Evolutionary conservation across 2,888 invertebrate genomes (phyloP).

Genomic region (Tenthredo amoena): DNA sequence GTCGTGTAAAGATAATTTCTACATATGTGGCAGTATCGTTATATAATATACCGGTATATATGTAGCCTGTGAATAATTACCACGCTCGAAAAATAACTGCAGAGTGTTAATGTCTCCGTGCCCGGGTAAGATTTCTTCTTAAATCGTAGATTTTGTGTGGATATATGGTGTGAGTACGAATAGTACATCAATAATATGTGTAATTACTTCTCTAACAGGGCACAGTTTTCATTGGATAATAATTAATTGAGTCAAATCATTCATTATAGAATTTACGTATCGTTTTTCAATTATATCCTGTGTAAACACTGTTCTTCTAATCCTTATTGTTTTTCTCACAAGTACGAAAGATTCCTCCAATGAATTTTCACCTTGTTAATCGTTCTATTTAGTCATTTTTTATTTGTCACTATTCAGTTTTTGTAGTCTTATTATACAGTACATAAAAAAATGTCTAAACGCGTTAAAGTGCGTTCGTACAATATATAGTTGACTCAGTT

Average conservation of each 20-base stretch:
- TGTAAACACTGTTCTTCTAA: not conserved
- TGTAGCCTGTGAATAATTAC: slow-evolving; percentile 9
- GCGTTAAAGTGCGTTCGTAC: not conserved
- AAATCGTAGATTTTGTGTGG: not conserved
- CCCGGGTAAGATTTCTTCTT: not conserved
- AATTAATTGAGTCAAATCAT: not conserved
- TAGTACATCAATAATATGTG: not conserved
- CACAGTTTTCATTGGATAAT: not conserved
- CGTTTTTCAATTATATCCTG: not conserved
- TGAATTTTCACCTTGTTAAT: not conserved
- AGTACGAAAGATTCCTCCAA: not conserved
- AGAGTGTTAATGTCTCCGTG: not conserved
- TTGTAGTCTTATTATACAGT: not conserved
- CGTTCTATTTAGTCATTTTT: not conserved
- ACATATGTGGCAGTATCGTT: slow-evolving; percentile 36
- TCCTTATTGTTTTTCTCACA: not conserved
- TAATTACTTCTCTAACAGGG: not conserved
- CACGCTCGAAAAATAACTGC: not conserved
- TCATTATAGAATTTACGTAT: slow-evolving; percentile 7
- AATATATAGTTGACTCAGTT: slow-evolving; percentile 2
- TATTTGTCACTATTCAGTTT: not conserved
- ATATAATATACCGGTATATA: slow-evolving; percentile 29
- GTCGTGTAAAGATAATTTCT: slow-evolving; percentile 30
- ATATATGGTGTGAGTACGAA: not conserved
- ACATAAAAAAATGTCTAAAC: not conserved